Percentiles rank a stretch among this genome's conserved stretches.
These are phyloP conservation scores for Neotoxoptera formosana DNA, from an alignment of 1,140 invertebrate species.

Conservation along the genomic window DNA sequence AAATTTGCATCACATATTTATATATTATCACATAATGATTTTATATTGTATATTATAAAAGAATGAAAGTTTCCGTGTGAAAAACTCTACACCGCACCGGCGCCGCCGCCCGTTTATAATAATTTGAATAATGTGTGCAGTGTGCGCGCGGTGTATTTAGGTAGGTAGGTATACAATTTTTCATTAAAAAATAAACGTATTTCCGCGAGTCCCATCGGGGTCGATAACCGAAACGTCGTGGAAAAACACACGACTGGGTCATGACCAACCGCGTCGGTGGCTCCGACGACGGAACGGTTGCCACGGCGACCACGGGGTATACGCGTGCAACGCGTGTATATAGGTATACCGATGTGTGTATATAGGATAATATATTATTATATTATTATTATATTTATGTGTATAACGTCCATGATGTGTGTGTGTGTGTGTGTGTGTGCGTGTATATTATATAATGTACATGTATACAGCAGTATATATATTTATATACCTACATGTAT, in stretches of 20 bases:
- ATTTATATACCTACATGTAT: not conserved
- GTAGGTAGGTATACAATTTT: not conserved
- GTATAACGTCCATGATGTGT: not conserved
- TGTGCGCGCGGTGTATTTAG: not conserved
- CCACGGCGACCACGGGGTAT: not conserved
- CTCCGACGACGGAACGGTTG: not conserved
- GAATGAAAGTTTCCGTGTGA: not conserved
- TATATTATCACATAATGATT: not conserved
- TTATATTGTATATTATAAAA: not conserved
- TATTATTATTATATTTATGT: not conserved
- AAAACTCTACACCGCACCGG: not conserved
- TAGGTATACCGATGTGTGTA: too few species aligned
- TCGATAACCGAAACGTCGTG: constrained; percentile 52
- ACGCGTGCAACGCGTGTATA: not conserved
- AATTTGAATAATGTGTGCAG: not conserved
- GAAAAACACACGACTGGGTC: constrained; percentile 56
- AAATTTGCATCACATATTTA: not conserved
- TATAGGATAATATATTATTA: not conserved
- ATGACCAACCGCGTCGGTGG: constrained; percentile 45
- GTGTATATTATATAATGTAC: not conserved
- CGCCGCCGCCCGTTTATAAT: not conserved
- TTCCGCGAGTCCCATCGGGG: constrained; percentile 32
- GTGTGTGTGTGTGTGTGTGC: not conserved
- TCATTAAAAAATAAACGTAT: not conserved
- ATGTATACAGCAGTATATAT: not conserved